Evolutionary conservation across 2,113 vertebrate species (phyloP), one percentile per base, ranked within the genome.

Genomic region (Chrysochloris asiatica): DNA sequence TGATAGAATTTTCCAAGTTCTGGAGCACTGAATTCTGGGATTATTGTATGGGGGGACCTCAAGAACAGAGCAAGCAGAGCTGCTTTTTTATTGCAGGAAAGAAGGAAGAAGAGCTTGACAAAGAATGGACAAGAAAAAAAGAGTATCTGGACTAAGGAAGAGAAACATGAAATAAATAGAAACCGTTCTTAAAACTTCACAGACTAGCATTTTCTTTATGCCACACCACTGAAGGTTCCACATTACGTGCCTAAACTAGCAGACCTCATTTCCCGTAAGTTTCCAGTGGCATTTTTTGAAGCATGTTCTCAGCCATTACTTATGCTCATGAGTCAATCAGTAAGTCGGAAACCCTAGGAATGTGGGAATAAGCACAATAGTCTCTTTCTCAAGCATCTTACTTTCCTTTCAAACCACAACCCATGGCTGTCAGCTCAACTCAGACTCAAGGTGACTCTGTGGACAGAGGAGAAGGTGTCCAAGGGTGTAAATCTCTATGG

Each of bases 1-100:
- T 45, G 63, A 82, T 10, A 61, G 48, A 17, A 73, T 86, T 95
- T 97, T 82, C 30, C 54, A 72, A 92, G 72, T 76, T 88, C 52
- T 41, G 17, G 26, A 85, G 72, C 47, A 50, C 10, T 28, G 45
- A 12, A 88, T 16, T 43, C 50, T 80, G 10, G 43, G 59, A 86
- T 80, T 36, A 52, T 48, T 13, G 79, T 2, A 16, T 8, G 19
- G 14, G 5, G 75, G 17, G 5, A 13, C 9, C 36, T 2, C 22
- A 47, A 73, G 33, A 47, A 50, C 50, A 47, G 30, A 61, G 22
- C 38, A 76, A 84, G 59, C 36, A 75, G 8, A 92, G 45, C 3
- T 22, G 36, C 36, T 52, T 79, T 47, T 67, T 41, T 52, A 81
- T 41, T 71, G 14, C 16, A 63, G 38, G 9, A 89, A 69, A 87